Conservation (phyloP, 2,113 vertebrate genomes). For the Neolamprologus kungweensis region DNA sequence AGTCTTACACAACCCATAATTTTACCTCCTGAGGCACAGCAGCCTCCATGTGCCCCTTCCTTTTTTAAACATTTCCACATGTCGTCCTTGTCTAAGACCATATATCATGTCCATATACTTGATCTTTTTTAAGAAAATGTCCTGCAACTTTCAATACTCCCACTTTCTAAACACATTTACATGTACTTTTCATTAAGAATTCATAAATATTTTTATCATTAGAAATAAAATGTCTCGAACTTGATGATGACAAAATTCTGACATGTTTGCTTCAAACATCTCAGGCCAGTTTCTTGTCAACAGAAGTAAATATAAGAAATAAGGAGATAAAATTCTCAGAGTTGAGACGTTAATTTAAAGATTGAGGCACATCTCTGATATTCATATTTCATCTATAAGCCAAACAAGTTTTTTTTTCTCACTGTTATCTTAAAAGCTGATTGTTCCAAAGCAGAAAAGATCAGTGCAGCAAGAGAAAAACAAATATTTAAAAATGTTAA, state of each 20-base stretch:
- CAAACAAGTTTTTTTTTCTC: fast-evolving
- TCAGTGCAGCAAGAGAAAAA: neutral
- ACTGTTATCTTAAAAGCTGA: neutral
- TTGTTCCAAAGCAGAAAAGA: neutral
- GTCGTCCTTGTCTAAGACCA: neutral
- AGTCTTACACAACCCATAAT: fast-evolving
- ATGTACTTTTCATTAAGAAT: fast-evolving
- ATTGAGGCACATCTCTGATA: neutral
- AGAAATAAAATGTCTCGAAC: neutral
- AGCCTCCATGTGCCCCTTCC: fast-evolving
- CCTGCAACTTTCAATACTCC: neutral
- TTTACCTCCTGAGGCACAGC: neutral
- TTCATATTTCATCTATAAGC: fast-evolving
- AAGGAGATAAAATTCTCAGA: neutral
- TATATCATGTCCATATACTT: fast-evolving
- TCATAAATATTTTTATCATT: fast-evolving
- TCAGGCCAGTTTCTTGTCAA: neutral
- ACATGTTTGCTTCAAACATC: neutral
- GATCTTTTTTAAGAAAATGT: neutral
- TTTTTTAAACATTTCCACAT: neutral
- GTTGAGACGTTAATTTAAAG: neutral
- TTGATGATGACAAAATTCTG: neutral
- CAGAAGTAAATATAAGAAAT: neutral
- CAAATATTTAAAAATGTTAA: neutral
- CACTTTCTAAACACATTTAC: neutral